Percentiles rank a stretch among this genome's conserved stretches.
Conservation (phyloP, 2,113 vertebrate genomes). For the Cygnus atratus region DNA sequence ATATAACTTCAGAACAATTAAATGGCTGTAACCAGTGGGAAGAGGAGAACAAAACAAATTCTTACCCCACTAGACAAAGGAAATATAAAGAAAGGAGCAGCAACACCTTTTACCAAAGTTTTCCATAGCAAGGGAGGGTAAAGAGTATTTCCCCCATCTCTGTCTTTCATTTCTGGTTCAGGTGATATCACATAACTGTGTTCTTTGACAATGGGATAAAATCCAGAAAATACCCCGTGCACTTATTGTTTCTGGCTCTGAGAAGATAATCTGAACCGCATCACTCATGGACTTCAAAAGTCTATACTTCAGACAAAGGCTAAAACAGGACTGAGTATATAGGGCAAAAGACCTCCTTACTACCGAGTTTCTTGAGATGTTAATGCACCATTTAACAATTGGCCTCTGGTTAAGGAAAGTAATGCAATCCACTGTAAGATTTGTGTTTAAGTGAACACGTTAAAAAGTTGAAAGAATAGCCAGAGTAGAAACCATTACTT, state of each 20-base stretch:
- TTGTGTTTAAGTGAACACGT: neutral
- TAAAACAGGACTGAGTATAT: accelerated
- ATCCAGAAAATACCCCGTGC: neutral
- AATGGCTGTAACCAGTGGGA: neutral
- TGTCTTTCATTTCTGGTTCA: neutral
- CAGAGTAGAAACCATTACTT: neutral
- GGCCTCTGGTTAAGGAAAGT: neutral
- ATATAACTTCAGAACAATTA: neutral
- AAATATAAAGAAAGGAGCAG: neutral
- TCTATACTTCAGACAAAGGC: neutral
- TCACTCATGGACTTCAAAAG: neutral
- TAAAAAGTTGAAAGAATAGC: neutral
- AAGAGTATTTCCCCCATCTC: neutral
- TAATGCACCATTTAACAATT: neutral
- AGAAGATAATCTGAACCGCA: neutral
- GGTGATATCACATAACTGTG: neutral
- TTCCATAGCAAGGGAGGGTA: neutral
- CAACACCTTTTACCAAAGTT: accelerated
- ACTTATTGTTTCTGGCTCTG: neutral
- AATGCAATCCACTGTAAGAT: neutral
- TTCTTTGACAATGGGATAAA: neutral
- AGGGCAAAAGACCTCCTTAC: neutral
- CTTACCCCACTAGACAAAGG: neutral
- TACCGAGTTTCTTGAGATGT: neutral
- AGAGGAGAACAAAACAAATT: neutral